A percentile compares a stretch with the other conserved stretches of the same genome.
phyloP scores from a whole-genome alignment of 1,140 invertebrate genomes.

The Zaprionus vittiger region DNA sequence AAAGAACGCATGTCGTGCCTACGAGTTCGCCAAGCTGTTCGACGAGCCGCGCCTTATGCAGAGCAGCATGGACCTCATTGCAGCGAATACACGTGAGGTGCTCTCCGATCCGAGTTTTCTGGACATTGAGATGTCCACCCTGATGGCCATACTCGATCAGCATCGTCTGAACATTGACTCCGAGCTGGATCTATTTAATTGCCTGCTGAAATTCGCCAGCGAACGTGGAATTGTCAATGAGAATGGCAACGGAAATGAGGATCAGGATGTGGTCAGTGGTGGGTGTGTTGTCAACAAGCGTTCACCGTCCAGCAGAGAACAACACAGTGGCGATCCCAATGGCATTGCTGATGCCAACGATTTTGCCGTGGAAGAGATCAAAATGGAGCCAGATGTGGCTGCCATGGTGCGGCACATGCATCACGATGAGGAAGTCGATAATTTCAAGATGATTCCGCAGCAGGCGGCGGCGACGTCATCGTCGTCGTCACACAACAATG shows the following conservation, averaged over 20 bases:
- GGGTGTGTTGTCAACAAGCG: constrained; percentile 12
- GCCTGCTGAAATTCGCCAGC: constrained; percentile 88
- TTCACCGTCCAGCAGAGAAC: background rate
- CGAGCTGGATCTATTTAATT: constrained; percentile 91
- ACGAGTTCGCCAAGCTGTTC: constrained; percentile 93
- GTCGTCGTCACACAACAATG: background rate
- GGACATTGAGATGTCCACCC: constrained; percentile 89
- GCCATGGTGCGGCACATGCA: constrained; percentile 76
- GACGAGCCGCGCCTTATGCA: constrained; percentile 92
- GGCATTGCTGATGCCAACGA: constrained; percentile 12
- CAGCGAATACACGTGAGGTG: constrained; percentile 90
- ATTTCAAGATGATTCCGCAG: constrained; percentile 29
- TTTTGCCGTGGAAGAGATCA: constrained; percentile 74
- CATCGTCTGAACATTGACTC: constrained; percentile 89
- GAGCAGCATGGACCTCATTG: constrained; percentile 91
- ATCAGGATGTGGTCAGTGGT: background rate
- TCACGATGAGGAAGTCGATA: constrained; percentile 66
- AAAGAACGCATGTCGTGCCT: constrained; percentile 92
- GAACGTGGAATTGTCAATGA: constrained; percentile 80
- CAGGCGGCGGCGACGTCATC: background rate
- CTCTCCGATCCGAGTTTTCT: constrained; percentile 90
- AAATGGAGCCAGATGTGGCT: constrained; percentile 80
- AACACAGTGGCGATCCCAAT: background rate
- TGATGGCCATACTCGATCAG: constrained; percentile 90
- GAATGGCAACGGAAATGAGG: constrained; percentile 11